Base-by-base conservation (phyloP, 2,113 vertebrate species). In the Uria aalge region DNA sequence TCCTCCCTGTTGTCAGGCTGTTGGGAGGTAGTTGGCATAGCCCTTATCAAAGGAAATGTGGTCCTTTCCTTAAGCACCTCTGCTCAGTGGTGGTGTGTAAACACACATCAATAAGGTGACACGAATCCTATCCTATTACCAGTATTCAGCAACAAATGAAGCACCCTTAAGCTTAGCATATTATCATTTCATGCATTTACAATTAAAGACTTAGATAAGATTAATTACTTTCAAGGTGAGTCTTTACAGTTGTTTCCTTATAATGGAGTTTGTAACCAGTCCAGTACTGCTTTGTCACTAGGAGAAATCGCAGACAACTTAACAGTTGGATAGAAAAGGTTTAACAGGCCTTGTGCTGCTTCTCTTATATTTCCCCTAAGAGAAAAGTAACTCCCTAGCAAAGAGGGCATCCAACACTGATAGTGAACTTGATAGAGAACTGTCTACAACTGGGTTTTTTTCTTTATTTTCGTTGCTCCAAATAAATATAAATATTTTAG, bases 121-220 rank as follows among this genome's bases (percentile, higher is more conserved):
- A 21, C 41, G 96, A 96, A 94, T 95, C 91, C 91, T 94, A 89
- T 91, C 89, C 82, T 90, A 55, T 92, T 93, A 80, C 57, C 76
- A 72, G 73, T 63, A 83, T 91, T 95, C 91, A 92, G 80, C 74
- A 82, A 72, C 74, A 95, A 90, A 77, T 62, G 26, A 93, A 96
- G 68, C 76, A 90, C 79, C 74, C 36, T 68, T 93, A 63, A 90
- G 53, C 41, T 93, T 95, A 82, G 75, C 78, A 81, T 94, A 83
- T 94, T 96, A 91, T 95, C 68, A 92, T 88, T 85, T 68, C 88
- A 75, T 94, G 95, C 87, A 92, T 93, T 94, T 80, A 71, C 84
- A 94, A 85, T 84, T 92, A 91, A 95, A 88, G 75, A 90, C n/a
- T 92, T 45, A 86, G 95, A 95, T 96, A 97, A 92, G 68, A 91